Evolutionary conservation across 1,140 invertebrate genomes (phyloP).

Genomic region (Asobara japonica): DNA sequence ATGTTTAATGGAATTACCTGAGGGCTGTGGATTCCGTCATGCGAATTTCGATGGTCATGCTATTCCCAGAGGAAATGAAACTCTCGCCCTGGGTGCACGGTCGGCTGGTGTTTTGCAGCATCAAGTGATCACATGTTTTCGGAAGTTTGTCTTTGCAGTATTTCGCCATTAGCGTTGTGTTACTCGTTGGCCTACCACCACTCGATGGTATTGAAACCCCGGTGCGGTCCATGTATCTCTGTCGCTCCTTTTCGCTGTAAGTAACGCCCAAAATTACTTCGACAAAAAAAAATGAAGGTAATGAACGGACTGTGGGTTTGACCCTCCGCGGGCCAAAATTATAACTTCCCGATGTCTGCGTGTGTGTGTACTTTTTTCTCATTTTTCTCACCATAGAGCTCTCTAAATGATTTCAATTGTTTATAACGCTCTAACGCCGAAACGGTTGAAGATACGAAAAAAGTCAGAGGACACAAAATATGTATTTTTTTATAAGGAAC

Average conservation of each 20-base stretch:
- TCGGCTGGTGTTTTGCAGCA: constrained; percentile 71
- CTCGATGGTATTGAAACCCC: constrained; percentile 63
- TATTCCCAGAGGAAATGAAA: constrained; percentile 82
- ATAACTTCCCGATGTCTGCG: too few relatives aligned
- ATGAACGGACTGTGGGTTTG: too few relatives aligned
- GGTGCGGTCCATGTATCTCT: constrained; percentile 50
- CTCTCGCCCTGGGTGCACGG: constrained; percentile 85
- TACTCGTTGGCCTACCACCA: constrained; percentile 69
- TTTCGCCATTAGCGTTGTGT: constrained; percentile 78
- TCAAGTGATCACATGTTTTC: constrained; percentile 79
- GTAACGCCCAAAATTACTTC: background rate
- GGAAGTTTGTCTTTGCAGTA: constrained; percentile 83
- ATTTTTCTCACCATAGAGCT: too few relatives aligned
- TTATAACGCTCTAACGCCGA: too few relatives aligned
- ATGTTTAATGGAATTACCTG: constrained; percentile 69
- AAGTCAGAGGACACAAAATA: too few relatives aligned
- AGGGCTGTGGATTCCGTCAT: constrained; percentile 85
- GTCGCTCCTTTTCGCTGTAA: constrained; percentile 60
- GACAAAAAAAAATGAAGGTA: background rate
- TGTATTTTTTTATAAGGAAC: too few relatives aligned
- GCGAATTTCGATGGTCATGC: constrained; percentile 81
- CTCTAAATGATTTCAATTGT: too few relatives aligned
- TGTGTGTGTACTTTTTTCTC: too few relatives aligned
- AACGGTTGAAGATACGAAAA: too few relatives aligned
- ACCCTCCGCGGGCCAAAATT: too few relatives aligned